Base-by-base conservation (phyloP, 2,113 vertebrate species). In the Spilogale gracilis region DNA sequence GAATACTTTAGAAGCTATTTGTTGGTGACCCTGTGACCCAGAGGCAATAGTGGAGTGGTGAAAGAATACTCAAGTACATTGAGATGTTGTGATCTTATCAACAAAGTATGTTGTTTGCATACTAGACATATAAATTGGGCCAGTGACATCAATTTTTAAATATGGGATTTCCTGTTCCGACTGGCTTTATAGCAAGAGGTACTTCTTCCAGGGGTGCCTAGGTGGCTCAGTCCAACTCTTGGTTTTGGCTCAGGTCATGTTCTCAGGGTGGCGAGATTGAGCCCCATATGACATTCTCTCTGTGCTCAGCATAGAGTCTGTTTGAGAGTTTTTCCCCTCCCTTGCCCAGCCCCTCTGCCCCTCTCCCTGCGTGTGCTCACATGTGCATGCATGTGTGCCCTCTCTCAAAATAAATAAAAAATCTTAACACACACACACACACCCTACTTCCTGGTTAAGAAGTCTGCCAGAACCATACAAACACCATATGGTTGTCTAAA, bases 351-450 rank as follows among this genome's bases (percentile, higher is more conserved):
- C 58, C 58, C 20, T 60, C 25, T 11, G 10, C 32, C 13, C 32
- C 65, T n/a, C 32, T 16, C 67, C 16, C 67, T n/a, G 16, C 7
- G 1, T 17, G 7, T n/a, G 67, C 32, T 18, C 25, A 13, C 67
- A 69, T 4, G 32, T n/a, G 16, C 67, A 69, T 0, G 16, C 61
- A 14, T 17, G 17, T 0, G 8, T 9, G 8, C 67, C 17, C n/a
- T 9, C 32, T 16, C 30, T 12, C 4, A 63, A 63, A 63, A 63
- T 13, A 63, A 63, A 63, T 27, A 61, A 27, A 27, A 63, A 13
- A 63, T 63, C 25, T 30, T 63, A 5, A 6, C 1, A 30, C 30
- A 65, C 27, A 30, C 8, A 60, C 21, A 60, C 20, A 50, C 38
- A 5, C 17, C 30, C 9, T 79, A 6, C 48, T 82, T 58, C 54